Conservation (phyloP, 2,888 invertebrate genomes). For the Lasioglossum vierecki region DNA sequence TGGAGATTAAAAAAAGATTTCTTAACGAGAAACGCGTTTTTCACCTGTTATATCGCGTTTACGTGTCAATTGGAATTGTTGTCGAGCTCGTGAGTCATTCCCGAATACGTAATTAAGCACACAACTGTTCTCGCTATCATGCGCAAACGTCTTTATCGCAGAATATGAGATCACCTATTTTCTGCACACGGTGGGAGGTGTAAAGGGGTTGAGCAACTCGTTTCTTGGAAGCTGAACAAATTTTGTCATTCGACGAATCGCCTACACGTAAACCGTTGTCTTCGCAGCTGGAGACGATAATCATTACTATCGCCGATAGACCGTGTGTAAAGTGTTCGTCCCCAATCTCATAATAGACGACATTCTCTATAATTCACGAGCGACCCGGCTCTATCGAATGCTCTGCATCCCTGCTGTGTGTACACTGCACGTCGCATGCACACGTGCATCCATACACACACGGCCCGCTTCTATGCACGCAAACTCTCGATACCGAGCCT, state of each 20-base stretch:
- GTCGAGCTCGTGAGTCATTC: slow-evolving; percentile 17
- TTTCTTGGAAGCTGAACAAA: slow-evolving; percentile 10
- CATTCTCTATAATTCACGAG: slow-evolving; percentile 69
- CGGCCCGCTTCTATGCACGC: slow-evolving; percentile 37
- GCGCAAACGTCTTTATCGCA: slow-evolving; percentile 53
- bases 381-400: slow-evolving; percentile 68
- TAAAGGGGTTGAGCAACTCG: neutral
- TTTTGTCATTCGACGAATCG: slow-evolving; percentile 25
- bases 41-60: neutral
- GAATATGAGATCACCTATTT: neutral
- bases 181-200: neutral
- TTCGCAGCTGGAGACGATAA: slow-evolving; percentile 52
- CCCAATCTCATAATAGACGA: slow-evolving; percentile 72
- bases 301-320: slow-evolving; percentile 51
- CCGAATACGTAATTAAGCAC: slow-evolving; percentile 7
- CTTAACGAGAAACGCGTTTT: neutral
- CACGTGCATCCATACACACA: slow-evolving; percentile 23
- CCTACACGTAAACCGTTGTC: slow-evolving; percentile 17
- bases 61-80: neutral
- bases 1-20: neutral
- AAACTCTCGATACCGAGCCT: slow-evolving; percentile 50
- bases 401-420: slow-evolving; percentile 48
- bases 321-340: slow-evolving; percentile 67
- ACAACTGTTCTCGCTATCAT: neutral
- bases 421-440: slow-evolving; percentile 43